Conservation (phyloP, 2,797 vertebrate species). For the Sternarchorhynchus goeldii region DNA sequence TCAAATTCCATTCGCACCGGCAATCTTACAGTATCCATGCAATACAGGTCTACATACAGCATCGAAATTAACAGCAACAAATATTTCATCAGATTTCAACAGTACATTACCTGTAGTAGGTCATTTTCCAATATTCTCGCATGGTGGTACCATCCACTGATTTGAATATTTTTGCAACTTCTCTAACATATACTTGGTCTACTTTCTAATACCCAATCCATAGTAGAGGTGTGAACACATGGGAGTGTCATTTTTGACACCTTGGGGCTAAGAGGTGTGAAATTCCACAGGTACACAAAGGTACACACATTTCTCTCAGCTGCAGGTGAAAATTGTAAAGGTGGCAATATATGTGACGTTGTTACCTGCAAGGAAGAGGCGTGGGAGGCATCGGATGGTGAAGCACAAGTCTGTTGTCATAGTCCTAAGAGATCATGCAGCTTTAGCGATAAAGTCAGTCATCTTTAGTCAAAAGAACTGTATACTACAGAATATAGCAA, state of each 20-base stretch:
- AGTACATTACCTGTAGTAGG: background rate
- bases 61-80: no score
- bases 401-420: background rate
- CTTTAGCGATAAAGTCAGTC: background rate
- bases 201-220: conserved; percentile 40
- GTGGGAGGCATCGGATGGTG: conserved; percentile 14
- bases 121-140: background rate
- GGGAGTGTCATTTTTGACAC: conserved; percentile 49
- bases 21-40: no score
- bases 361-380: conserved; percentile 26
- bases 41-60: no score
- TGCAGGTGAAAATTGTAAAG: conserved; percentile 48
- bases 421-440: conserved; percentile 9
- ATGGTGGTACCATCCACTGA: conserved; percentile 4
- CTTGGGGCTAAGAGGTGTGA: conserved; percentile 43
- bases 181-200: background rate
- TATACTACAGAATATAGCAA: background rate
- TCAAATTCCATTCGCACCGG: background rate
- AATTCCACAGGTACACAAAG: conserved; percentile 52
- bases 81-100: no score
- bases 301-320: conserved; percentile 35
- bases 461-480: background rate
- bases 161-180: conserved; percentile 14
- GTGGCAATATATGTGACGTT: conserved; percentile 38
- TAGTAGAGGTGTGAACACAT: conserved; percentile 44